Base-by-base conservation (phyloP, 2,797 vertebrate genomes). In the Mormyrops attenuatus region DNA sequence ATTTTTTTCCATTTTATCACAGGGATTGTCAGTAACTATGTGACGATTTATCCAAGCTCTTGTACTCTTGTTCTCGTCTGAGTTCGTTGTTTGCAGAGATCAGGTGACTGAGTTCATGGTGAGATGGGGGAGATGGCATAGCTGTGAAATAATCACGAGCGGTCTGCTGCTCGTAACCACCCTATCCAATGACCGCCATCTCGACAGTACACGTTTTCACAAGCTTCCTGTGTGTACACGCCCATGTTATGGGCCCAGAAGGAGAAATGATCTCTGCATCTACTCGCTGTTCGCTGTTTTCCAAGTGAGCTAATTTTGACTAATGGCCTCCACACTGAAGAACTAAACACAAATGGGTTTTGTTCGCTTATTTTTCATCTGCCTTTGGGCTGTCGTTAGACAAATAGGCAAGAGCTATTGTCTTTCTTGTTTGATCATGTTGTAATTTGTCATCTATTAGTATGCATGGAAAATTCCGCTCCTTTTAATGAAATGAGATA, bases 401-500 rank as follows among this genome's bases (percentile, higher is more conserved):
- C 49, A 52, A 85, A 85, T 49, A 52, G 69, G 69, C 47, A 2
- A 85, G 44, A 85, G 84, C 84, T 49, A 26, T 85, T 85, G 22
- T 53, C 49, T 85, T 85, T 85, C 49, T 52, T 30, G 84, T 85
- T 85, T 52, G 17, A 50, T 85, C 47, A 50, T 49, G 44, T 50
- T 52, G 11, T 50, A 85, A 85, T 50, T 50, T 85, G 84, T 85
- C 47, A 85, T 85, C 49, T 13, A 52, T 85, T 85, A 85, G 49
- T 52, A 85, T 44, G 80, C 80, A 84, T 85, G 84, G 49, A 49
- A 85, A 85, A 85, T 50, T 85, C 47, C 2, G 22, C 57, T 55
- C 22, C 85, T 87, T 34, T 57, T 30, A 38, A 87, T 57, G n/a
- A 87, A 87, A 85, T 52, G 22, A 85, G 84, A 85, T 85, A 50